These are phyloP conservation scores for Lasioglossum baleicum DNA, from an alignment of 1,140 invertebrate species.

Conservation along the genomic window DNA sequence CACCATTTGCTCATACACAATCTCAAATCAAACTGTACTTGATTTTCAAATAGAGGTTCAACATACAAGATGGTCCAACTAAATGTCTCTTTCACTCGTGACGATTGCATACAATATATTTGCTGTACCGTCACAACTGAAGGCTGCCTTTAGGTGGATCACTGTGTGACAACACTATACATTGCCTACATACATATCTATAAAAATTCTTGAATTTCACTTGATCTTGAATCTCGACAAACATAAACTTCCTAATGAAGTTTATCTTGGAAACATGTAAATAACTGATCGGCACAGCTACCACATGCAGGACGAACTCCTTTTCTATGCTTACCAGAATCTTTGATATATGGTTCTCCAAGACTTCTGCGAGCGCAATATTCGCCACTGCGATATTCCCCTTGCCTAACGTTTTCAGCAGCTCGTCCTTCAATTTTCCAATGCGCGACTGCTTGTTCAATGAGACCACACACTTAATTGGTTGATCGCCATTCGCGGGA, in stretches of 20 bases:
- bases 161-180: no score
- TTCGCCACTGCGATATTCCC: constrained; percentile 74
- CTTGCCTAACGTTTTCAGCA: constrained; percentile 77
- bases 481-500: constrained; percentile 76
- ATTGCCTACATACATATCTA: background rate
- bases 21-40: background rate
- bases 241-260: no score
- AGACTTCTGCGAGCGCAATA: constrained; percentile 84
- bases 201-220: no score
- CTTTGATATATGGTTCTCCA: constrained; percentile 84
- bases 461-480: constrained; percentile 82
- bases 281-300: background rate
- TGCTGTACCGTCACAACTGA: no score
- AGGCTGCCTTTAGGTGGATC: no score
- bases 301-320: background rate
- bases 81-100: no score
- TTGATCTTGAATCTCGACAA: no score
- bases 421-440: constrained; percentile 81
- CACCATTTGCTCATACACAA: constrained; percentile 4
- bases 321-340: constrained; percentile 80
- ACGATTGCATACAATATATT: background rate
- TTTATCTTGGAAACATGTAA: background rate
- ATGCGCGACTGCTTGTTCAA: constrained; percentile 84
- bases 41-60: background rate
- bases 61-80: background rate